Evolutionary conservation across 2,797 vertebrate species (phyloP).

Genomic region (Micromesistius poutassou): DNA sequence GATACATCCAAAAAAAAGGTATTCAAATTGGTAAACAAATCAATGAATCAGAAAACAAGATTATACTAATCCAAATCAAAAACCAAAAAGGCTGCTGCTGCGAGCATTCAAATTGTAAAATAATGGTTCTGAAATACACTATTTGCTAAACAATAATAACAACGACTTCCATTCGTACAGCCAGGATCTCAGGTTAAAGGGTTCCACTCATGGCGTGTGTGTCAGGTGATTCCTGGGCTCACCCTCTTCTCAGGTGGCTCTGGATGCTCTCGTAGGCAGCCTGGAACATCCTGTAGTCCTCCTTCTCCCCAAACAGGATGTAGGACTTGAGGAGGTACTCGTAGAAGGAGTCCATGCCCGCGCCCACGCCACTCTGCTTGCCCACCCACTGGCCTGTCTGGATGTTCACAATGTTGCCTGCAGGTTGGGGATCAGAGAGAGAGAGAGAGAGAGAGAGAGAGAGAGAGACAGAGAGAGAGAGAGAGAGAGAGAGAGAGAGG

Average conservation of each 20-base stretch:
- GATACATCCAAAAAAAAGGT: background rate
- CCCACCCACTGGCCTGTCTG: constrained; percentile 97
- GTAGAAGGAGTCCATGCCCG: constrained; percentile 95
- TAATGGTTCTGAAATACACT: background rate
- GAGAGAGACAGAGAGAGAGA: background rate
- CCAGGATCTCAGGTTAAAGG: background rate
- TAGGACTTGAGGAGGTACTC: constrained; percentile 98
- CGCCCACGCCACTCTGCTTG: constrained; percentile 94
- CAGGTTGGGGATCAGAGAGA: background rate
- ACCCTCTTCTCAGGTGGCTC: constrained; percentile 93
- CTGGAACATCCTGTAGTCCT: constrained; percentile 93
- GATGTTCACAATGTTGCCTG: constrained; percentile 97
- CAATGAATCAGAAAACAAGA: background rate
- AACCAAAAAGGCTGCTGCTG: background rate
- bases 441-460: background rate
- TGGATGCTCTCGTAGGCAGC: constrained; percentile 91
- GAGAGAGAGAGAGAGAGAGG: no score
- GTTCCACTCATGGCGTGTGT: no score
- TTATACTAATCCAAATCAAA: background rate
- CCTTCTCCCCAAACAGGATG: constrained; percentile 94
- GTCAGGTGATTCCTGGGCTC: constrained; percentile 43
- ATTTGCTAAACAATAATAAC: background rate
- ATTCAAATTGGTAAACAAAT: background rate
- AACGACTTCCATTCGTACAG: background rate
- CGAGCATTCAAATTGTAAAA: background rate